Base-by-base conservation (phyloP, 2,888 invertebrate genomes). In the Stegophylla sp. region DNA sequence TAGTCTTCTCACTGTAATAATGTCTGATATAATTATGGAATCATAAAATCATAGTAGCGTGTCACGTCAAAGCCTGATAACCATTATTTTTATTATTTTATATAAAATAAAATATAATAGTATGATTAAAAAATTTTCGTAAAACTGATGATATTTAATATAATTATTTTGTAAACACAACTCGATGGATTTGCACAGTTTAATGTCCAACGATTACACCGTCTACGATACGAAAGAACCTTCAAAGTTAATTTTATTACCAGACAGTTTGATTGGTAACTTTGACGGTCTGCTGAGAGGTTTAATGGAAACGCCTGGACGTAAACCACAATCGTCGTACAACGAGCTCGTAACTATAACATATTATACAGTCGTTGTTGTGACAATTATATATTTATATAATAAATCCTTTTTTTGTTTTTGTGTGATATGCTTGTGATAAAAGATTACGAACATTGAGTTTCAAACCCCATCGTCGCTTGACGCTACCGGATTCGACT, bases 401-500 rank as follows among this genome's bases (percentile, higher is more conserved):
- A n/a, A n/a, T n/a, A n/a, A n/a, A n/a, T n/a, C n/a, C n/a, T n/a
- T n/a, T n/a, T n/a, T 20, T 53, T 53, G 10, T 53, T 53, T 20
- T 0, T 53, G n/a, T 48, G 15, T 48, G 1, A 17, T 43, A 43
- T 9, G 3, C 20, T 9, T 26, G 4, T 26, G 20, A n/a, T n/a
- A 7, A 26, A 20, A 77, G 76, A 77, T 77, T 23, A 5, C 76
- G n/a, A 77, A 77, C 28, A 67, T 77, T 53, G 28, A 67, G 9
- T 45, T 77, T 20, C 0, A 26, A 10, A 15, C 2, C 15, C 43
- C n/a, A n/a, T n/a, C 67, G 28, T 15, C 5, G 20, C 1, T 34
- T 1, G 45, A 77, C 3, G 45, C 34, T 43, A 77, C 76, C 23
- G 96, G 96, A 84, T 91, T 95, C 91, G 96, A 96, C 87, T 88